phyloP scores from a whole-genome alignment of 2,797 vertebrate species.

The Enteromius unitaeniatus region DNA sequence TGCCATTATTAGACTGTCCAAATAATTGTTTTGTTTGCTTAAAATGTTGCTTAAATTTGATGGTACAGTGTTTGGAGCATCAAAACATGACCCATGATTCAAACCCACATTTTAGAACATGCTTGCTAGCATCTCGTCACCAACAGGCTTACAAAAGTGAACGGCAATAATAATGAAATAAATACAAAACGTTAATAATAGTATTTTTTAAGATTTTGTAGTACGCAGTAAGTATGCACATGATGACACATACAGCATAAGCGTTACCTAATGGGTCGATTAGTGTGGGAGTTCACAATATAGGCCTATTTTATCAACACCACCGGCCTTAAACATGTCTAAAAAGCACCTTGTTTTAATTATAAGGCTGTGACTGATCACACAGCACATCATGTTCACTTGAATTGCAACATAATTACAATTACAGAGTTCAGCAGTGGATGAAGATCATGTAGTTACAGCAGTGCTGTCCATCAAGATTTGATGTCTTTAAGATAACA shows the following conservation, averaged over 20 bases:
- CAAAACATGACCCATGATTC: background rate
- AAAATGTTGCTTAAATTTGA: background rate
- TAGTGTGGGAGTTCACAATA: slow-evolving; percentile 11
- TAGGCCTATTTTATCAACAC: background rate
- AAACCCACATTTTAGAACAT: background rate
- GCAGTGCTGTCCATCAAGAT: background rate
- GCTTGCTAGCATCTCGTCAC: background rate
- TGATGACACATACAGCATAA: background rate
- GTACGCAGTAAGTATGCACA: background rate
- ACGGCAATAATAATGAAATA: background rate
- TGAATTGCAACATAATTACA: slow-evolving; percentile 3
- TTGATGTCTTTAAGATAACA: background rate
- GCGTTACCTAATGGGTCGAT: background rate
- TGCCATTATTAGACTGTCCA: background rate
- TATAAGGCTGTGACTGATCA: slow-evolving; percentile 8
- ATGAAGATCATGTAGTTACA: background rate
- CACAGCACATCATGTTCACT: background rate
- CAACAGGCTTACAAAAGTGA: background rate
- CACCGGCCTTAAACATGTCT: background rate
- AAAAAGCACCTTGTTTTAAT: slow-evolving; percentile 8
- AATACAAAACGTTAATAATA: background rate
- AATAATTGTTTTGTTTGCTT: slow-evolving; percentile 12
- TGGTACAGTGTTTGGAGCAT: background rate
- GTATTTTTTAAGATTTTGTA: background rate
- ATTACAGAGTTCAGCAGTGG: slow-evolving; percentile 7